A percentile compares a stretch with the other conserved stretches of the same genome.
These are phyloP conservation scores for Mactromeris polynyma DNA, from an alignment of 2,888 invertebrate species.

Conservation along the genomic window DNA sequence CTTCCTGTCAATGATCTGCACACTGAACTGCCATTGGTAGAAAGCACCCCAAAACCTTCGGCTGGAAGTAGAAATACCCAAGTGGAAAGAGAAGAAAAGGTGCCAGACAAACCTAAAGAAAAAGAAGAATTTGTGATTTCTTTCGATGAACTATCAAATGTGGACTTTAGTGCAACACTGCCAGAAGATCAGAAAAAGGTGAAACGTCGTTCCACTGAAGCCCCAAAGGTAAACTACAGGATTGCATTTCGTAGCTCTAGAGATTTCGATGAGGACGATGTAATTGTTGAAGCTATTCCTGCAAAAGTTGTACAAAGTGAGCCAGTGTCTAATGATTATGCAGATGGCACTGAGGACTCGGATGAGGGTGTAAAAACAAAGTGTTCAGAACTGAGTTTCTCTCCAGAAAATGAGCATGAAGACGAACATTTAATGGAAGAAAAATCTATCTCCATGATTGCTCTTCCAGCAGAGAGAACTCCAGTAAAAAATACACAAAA, in stretches of 20 bases:
- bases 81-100: not conserved
- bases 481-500: conserved; percentile 43
- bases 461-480: conserved; percentile 74
- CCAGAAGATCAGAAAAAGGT: conserved; percentile 60
- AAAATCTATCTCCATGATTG: conserved; percentile 81
- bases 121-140: conserved; percentile 83
- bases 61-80: conserved; percentile 18
- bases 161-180: conserved; percentile 68
- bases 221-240: conserved; percentile 60
- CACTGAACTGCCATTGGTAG: conserved; percentile 55
- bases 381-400: conserved; percentile 78
- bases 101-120: conserved; percentile 52
- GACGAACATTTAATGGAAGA: conserved; percentile 80
- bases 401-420: conserved; percentile 77
- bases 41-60: conserved; percentile 39
- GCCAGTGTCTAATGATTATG: conserved; percentile 42
- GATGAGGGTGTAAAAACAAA: conserved; percentile 67
- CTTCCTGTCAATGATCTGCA: conserved; percentile 45
- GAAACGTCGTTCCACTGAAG: conserved; percentile 32
- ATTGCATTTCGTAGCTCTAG: conserved; percentile 61
- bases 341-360: conserved; percentile 38
- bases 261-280: conserved; percentile 30
- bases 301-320: conserved; percentile 45
- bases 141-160: conserved; percentile 77
- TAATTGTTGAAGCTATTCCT: conserved; percentile 29